Evolutionary conservation across 2,888 invertebrate genomes (phyloP).

Genomic region (Hipparchia semele): DNA sequence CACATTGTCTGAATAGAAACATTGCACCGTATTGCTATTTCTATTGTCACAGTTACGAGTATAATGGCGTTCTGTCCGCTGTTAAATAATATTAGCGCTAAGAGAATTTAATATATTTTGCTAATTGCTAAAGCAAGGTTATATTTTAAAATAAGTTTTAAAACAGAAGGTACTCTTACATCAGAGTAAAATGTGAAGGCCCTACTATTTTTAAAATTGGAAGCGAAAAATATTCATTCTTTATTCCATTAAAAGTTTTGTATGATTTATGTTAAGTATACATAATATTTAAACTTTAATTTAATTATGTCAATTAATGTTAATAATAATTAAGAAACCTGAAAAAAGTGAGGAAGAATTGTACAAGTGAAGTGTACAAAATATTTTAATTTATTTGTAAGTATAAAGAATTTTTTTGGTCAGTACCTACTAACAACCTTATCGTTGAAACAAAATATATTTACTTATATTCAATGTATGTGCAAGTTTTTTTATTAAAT

Average conservation of each 20-base stretch:
- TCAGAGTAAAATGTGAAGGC: too few relatives aligned
- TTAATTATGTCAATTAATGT: neutral
- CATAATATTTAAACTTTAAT: neutral
- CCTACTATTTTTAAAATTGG: too few relatives aligned
- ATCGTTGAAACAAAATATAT: neutral
- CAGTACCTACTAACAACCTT: neutral
- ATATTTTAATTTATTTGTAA: neutral
- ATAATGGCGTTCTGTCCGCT: too few relatives aligned
- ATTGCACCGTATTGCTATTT: too few relatives aligned
- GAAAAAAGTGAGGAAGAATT: neutral
- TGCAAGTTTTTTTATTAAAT: neutral
- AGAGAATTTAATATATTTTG: too few relatives aligned
- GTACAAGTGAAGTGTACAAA: constrained; percentile 14
- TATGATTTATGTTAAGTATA: neutral
- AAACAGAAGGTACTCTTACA: too few relatives aligned
- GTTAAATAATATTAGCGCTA: too few relatives aligned
- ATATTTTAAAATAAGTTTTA: too few relatives aligned
- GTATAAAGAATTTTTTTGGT: constrained; percentile 4
- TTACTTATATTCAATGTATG: neutral
- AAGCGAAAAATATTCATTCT: neutral
- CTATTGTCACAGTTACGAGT: too few relatives aligned
- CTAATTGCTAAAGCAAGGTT: too few relatives aligned
- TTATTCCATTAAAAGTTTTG: neutral
- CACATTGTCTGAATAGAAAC: too few relatives aligned
- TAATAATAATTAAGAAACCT: neutral